Percentiles rank a stretch among this genome's conserved stretches.
Evolutionary conservation across 1,140 invertebrate species (phyloP).

Genomic region (Drosophila trapezifrons): DNA sequence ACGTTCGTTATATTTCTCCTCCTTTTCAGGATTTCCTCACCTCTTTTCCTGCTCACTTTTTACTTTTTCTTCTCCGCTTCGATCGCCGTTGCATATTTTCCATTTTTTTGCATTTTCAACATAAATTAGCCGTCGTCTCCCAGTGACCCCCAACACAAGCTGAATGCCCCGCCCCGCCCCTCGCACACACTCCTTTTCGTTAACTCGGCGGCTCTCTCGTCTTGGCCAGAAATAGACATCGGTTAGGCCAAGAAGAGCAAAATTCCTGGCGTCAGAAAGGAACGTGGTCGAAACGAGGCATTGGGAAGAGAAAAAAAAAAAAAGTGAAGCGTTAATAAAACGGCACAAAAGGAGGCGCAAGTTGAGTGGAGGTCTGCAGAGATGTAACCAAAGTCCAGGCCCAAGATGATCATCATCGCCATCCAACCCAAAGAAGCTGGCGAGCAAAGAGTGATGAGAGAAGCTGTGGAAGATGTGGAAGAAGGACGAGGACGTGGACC

Average conservation of each 20-base stretch:
- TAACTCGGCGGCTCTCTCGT: background rate
- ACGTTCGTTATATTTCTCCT: too few species aligned
- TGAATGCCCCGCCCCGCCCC: background rate
- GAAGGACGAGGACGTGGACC: slow-evolving; percentile 2
- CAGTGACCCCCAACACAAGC: slow-evolving; percentile 46
- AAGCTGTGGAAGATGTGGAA: slow-evolving; percentile 26
- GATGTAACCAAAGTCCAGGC: slow-evolving; percentile 73
- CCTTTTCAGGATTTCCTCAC: background rate
- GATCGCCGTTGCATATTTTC: slow-evolving; percentile 48
- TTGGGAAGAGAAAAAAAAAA: slow-evolving; percentile 21
- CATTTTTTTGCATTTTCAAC: slow-evolving; percentile 46
- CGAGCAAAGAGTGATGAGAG: slow-evolving; percentile 18
- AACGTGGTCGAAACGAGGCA: slow-evolving; percentile 43
- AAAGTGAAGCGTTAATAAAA: slow-evolving; percentile 79
- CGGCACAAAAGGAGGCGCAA: slow-evolving; percentile 67
- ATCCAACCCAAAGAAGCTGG: slow-evolving; percentile 32
- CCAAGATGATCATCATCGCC: slow-evolving; percentile 13
- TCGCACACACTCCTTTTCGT: background rate
- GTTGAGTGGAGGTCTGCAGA: slow-evolving; percentile 42
- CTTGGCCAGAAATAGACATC: slow-evolving; percentile 47
- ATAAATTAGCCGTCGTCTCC: slow-evolving; percentile 50
- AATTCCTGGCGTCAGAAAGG: slow-evolving; percentile 66
- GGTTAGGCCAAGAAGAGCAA: slow-evolving; percentile 47
- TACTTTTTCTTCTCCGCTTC: slow-evolving; percentile 12
- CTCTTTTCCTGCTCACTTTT: background rate